These are phyloP conservation scores for Dendroctonus ponderosae DNA, from an alignment of 1,140 invertebrate genomes.

Conservation along the genomic window DNA sequence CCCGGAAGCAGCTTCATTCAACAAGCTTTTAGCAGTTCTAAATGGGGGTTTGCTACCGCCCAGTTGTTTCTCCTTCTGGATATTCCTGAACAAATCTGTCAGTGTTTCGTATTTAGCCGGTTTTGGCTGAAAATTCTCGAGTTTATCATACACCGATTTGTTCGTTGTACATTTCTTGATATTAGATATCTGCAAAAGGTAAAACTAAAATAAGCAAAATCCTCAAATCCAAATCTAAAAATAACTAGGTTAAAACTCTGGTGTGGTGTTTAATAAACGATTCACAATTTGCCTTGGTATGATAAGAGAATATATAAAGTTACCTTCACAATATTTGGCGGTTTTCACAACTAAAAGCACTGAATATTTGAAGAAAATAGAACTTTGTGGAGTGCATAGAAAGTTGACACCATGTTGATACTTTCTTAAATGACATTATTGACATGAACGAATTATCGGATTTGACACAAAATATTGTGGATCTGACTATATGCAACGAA, in stretches of 20 bases:
- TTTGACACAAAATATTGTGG: too few relatives aligned
- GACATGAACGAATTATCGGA: too few relatives aligned
- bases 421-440: too few relatives aligned
- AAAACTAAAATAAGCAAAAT: slow-evolving; percentile 38
- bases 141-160: slow-evolving; percentile 42
- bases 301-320: too few relatives aligned
- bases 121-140: slow-evolving; percentile 49
- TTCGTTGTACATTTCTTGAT: slow-evolving; percentile 50
- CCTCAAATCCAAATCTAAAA: slow-evolving; percentile 34
- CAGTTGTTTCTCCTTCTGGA: slow-evolving; percentile 42
- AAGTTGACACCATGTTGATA: too few relatives aligned
- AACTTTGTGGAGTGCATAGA: too few relatives aligned
- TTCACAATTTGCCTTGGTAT: neutral
- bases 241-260: slow-evolving; percentile 40
- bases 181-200: slow-evolving; percentile 49
- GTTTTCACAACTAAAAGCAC: too few relatives aligned
- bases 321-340: too few relatives aligned
- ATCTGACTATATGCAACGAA: too few relatives aligned
- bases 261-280: slow-evolving; percentile 12
- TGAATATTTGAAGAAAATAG: too few relatives aligned
- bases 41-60: slow-evolving; percentile 20
- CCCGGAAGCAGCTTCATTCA: slow-evolving; percentile 13
- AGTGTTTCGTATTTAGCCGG: slow-evolving; percentile 51
- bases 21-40: slow-evolving; percentile 37
- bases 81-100: slow-evolving; percentile 50